Base-by-base conservation (phyloP, 2,888 invertebrate genomes). In the Clivina fossor region DNA sequence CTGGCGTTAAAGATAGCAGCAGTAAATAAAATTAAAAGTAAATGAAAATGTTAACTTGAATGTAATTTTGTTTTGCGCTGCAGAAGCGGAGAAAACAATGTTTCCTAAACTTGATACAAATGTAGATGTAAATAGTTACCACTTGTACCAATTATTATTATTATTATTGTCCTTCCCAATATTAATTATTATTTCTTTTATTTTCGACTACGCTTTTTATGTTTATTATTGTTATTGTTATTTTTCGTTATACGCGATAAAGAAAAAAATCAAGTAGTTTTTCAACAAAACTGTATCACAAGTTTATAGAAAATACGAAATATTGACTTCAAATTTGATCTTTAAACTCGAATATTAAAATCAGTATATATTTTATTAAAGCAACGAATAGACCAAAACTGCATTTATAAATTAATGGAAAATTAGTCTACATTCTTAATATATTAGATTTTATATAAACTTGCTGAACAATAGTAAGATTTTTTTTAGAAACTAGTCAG, bases 141-240 rank as follows among this genome's bases (percentile, higher is more conserved):
- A 75, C 62, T 60, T 57, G 58, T 58, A 60, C 44, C 51, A 58
- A 61, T 69, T n/a, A n/a, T 58, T 58, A 50, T 55, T 57, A 55
- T 53, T 22, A 68, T 70, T 70, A 71, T 72, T 71, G 72, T 72
- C 69, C 69, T 73, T 75, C 74, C 74, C 74, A 71, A 76, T 77
- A 78, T 76, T 78, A 76, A 76, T 78, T 77, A 75, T 37, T 57
- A 75, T 77, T 76, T 71, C 76, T 75, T 76, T 78, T 78, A 78
- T 30, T 30, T 11, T 13, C 9, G 2, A 30, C 4, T n/a, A n/a
- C 30, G 44, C 44, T 44, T 44, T 44, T 44, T 44, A 44, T 48
- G 48, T 48, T n/a, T n/a, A n/a, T n/a, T 48, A 48, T 48, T 48
- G n/a, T 35, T 48, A 20, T 33, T 47, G 15, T 35, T 47, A 20